These are phyloP conservation scores for Smittia sp. DNA, from an alignment of 2,888 invertebrate species.

Conservation along the genomic window DNA sequence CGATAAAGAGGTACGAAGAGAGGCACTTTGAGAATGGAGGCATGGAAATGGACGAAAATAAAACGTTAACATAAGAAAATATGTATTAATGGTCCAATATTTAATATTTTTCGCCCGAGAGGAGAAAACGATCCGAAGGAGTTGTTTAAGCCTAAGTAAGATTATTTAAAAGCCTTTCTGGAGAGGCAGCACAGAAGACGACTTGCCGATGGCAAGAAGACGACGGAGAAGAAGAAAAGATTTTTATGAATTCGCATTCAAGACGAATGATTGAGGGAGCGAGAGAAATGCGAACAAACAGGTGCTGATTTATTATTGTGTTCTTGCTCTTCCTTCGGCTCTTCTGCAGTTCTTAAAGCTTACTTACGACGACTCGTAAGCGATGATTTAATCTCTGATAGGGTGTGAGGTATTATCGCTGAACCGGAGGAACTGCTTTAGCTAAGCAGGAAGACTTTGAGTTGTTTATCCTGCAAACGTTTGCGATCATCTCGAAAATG, in stretches of 20 bases:
- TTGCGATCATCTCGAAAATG: neutral
- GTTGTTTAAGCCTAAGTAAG: slow-evolving; percentile 24
- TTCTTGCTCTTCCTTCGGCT: slow-evolving; percentile 24
- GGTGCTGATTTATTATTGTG: slow-evolving; percentile 41
- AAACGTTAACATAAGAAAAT: slow-evolving; percentile 28
- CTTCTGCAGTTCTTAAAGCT: neutral
- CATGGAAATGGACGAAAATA: neutral
- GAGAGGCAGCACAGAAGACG: neutral
- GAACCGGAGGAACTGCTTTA: neutral
- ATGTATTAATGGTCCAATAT: slow-evolving; percentile 32
- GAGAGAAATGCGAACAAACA: slow-evolving; percentile 6
- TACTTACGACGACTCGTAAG: neutral
- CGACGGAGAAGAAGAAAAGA: neutral
- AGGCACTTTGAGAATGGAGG: neutral
- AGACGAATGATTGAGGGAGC: neutral
- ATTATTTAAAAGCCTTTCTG: slow-evolving; percentile 16
- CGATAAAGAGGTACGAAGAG: slow-evolving; percentile 7
- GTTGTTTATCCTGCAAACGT: too few relatives aligned
- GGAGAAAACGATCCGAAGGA: slow-evolving; percentile 23
- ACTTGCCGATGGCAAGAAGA: slow-evolving; percentile 14
- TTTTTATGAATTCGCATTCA: slow-evolving; percentile 1
- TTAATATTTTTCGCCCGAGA: slow-evolving; percentile 15
- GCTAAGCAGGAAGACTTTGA: too few relatives aligned
- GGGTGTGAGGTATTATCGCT: neutral
- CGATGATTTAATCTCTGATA: slow-evolving; percentile 3